A percentile compares a stretch with the other conserved stretches of the same genome.
phyloP scores from a whole-genome alignment of 2,797 vertebrate genomes.

The Artibeus lituratus region DNA sequence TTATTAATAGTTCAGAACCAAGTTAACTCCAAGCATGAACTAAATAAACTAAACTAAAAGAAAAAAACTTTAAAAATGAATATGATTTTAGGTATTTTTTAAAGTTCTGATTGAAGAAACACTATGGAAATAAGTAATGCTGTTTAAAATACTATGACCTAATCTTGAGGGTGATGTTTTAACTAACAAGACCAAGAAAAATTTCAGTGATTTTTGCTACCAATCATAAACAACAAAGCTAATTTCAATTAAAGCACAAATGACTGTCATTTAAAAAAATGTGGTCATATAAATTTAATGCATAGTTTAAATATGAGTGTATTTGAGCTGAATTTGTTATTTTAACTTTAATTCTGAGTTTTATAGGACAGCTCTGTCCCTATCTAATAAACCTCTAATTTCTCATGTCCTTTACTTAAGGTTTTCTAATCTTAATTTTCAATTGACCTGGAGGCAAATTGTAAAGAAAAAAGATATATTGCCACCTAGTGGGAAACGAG shows the following conservation, averaged over 20 bases:
- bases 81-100: background rate
- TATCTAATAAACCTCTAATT: background rate
- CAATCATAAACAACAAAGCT: background rate
- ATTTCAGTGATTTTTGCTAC: background rate
- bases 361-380: background rate
- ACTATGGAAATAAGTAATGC: background rate
- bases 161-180: slow-evolving; percentile 7
- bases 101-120: background rate
- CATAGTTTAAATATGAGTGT: slow-evolving; percentile 28
- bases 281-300: background rate
- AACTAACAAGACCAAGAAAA: background rate
- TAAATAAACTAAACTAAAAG: background rate
- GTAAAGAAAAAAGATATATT: slow-evolving; percentile 71
- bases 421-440: slow-evolving; percentile 18
- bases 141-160: background rate
- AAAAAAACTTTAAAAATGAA: background rate
- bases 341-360: slow-evolving; percentile 27
- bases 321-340: background rate
- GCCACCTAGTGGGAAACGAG: slow-evolving; percentile 75
- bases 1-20: background rate
- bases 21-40: background rate
- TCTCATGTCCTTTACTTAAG: background rate
- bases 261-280: slow-evolving; percentile 8
- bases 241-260: background rate
- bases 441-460: background rate